A percentile compares a stretch with the other conserved stretches of the same genome.
These are phyloP conservation scores for Leptarthrus brevirostris DNA, from an alignment of 2,888 invertebrate genomes.

Conservation along the genomic window DNA sequence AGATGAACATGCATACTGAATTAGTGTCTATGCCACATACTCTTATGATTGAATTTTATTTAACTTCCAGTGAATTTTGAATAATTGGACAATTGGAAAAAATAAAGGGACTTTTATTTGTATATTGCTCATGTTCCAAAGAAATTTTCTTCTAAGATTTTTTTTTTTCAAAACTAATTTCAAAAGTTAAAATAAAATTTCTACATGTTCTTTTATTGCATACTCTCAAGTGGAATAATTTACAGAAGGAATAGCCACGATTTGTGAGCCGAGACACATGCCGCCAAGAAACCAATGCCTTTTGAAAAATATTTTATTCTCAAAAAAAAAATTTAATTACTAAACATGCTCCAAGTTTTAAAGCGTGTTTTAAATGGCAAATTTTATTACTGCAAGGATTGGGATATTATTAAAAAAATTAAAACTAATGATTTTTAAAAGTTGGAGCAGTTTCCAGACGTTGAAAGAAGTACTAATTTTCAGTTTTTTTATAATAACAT, in stretches of 20 bases:
- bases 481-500: not conserved
- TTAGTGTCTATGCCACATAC: conserved; percentile 36
- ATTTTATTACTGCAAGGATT: conserved; percentile 21
- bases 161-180: conserved; percentile 26
- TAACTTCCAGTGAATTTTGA: conserved; percentile 30
- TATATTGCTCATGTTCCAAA: not conserved
- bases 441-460: conserved; percentile 34
- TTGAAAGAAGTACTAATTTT: conserved; percentile 24
- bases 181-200: conserved; percentile 29
- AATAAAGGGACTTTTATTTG: conserved; percentile 23
- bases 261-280: conserved; percentile 70
- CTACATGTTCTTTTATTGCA: conserved; percentile 37
- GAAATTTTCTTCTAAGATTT: conserved; percentile 19
- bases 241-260: conserved; percentile 62
- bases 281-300: conserved; percentile 83
- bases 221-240: conserved; percentile 58
- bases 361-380: conserved; percentile 33
- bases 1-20: conserved; percentile 39
- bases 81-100: conserved; percentile 28
- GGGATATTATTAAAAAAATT: conserved; percentile 1
- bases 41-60: conserved; percentile 13
- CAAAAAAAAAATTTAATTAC: conserved; percentile 34
- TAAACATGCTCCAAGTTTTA: conserved; percentile 43
- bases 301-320: conserved; percentile 69
- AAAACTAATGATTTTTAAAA: conserved; percentile 31